A percentile compares a stretch with the other conserved stretches of the same genome.
Evolutionary conservation across 2,888 invertebrate genomes (phyloP).

Genomic region (Phrixothrix hirtus): DNA sequence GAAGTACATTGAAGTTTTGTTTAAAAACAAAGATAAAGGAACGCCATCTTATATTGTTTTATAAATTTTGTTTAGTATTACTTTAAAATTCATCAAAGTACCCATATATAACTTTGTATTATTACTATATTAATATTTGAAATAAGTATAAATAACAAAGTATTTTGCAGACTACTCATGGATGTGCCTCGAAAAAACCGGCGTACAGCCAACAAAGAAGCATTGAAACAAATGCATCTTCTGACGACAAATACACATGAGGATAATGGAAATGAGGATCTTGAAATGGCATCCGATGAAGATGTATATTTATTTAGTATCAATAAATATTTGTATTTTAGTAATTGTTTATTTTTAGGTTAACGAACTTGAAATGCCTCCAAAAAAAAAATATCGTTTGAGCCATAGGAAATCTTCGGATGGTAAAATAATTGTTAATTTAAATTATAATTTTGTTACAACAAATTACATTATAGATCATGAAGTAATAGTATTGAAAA

Average conservation of each 20-base stretch:
- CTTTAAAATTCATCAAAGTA: too few species aligned
- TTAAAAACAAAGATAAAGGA: too few species aligned
- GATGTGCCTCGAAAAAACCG: conserved; percentile 31
- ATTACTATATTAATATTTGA: too few species aligned
- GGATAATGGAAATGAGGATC: conserved; percentile 54
- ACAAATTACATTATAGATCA: conserved; percentile 48
- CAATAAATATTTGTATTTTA: conserved; percentile 6
- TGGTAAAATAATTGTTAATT: too few species aligned
- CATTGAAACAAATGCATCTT: conserved; percentile 52
- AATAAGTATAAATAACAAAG: too few species aligned
- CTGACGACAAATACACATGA: conserved; percentile 49
- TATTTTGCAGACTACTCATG: not conserved
- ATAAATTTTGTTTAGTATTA: too few species aligned
- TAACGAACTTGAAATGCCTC: conserved; percentile 44
- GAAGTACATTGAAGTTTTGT: too few species aligned
- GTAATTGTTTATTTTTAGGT: conserved; percentile 34
- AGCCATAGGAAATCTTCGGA: conserved; percentile 49
- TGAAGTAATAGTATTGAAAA: conserved; percentile 51
- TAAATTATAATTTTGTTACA: too few species aligned
- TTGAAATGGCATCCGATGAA: conserved; percentile 56
- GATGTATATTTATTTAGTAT: conserved; percentile 38
- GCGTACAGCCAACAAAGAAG: conserved; percentile 53
- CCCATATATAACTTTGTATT: too few species aligned
- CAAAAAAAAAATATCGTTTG: conserved; percentile 52
- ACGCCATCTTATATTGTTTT: too few species aligned